Evolutionary conservation across 1,140 invertebrate genomes (phyloP), one percentile per base, ranked within the genome.

Genomic region (Cyrtorhinus lividipennis): DNA sequence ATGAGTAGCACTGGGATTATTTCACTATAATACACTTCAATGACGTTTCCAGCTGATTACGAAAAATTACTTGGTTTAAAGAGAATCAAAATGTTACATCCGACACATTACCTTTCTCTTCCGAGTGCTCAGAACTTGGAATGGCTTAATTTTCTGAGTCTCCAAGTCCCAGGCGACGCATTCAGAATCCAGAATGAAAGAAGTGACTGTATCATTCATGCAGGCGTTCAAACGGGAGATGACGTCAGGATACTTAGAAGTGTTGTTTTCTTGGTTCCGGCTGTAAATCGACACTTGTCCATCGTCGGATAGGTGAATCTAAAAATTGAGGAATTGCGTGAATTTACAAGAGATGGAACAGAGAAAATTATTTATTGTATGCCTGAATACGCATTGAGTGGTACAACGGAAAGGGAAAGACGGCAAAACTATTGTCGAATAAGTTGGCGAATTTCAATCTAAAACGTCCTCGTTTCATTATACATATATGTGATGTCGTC

Each of bases 231-330:
- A 78, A 53, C 90, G 79, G 0, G 77, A 74, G 68, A 98, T 86
- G 22, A 99, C 83, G 77, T 99, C 97, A 10, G 97, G 97, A 81
- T 98, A 99, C 72, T 99, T 99, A 24, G 80, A 81, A 0, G 96
- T 99, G 73, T 98, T 98, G 72, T 99, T 84, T 78, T 99, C 97
- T 73, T 97, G 95, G 78, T 99, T 99, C 61, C 97, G 77, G 72
- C 93, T 98, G 74, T 89, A 99, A 64, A 99, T 90, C 56, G 71
- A 81, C 1, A 94, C 79, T 15, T 79, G 77, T 0, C 86, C 83
- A 67, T 84, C 76, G 48, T 87, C 80, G 24, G 77, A 68, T 0
- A 85, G 72, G 70, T 94, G 91, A 67, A 94, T 90, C 82, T 90
- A 67, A 24, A 67, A 69, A 63, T 30, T n/a, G n/a, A n/a, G n/a